Conservation (phyloP, 1,140 invertebrate species). For the Fopius arisanus region DNA sequence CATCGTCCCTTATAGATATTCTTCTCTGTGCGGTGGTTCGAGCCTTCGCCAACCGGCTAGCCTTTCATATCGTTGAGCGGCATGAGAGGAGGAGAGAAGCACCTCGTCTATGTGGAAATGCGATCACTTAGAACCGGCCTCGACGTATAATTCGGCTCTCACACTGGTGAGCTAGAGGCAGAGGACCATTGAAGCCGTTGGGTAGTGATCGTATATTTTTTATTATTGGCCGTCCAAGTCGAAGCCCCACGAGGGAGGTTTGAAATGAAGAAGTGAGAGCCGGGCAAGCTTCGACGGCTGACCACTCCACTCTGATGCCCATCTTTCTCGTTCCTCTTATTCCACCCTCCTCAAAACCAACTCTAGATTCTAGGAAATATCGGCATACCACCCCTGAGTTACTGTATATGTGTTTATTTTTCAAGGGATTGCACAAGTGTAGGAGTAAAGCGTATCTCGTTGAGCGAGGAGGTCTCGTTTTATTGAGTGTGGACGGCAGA, state of each 20-base stretch:
- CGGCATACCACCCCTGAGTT: slow-evolving; percentile 13
- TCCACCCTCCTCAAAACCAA: background rate
- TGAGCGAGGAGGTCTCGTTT: slow-evolving; percentile 50
- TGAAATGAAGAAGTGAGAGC: slow-evolving; percentile 20
- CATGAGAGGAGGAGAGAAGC: slow-evolving; percentile 24
- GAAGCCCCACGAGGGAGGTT: slow-evolving; percentile 32
- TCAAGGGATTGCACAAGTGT: slow-evolving; percentile 37
- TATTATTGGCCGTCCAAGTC: slow-evolving; percentile 56
- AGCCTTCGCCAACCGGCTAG: slow-evolving; percentile 28
- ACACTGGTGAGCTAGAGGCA: slow-evolving; percentile 29
- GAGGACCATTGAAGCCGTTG: slow-evolving; percentile 42
- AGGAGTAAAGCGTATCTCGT: slow-evolving; percentile 33
- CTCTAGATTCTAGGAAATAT: background rate
- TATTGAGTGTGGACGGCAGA: slow-evolving; percentile 58
- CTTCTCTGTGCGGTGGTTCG: slow-evolving; percentile 28
- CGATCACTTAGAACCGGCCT: slow-evolving; percentile 61
- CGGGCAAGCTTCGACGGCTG: slow-evolving; percentile 49
- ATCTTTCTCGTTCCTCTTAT: slow-evolving; percentile 32
- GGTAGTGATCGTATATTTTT: slow-evolving; percentile 57
- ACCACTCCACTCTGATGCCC: slow-evolving; percentile 55
- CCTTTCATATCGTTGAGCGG: slow-evolving; percentile 51
- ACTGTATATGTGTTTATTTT: slow-evolving; percentile 32
- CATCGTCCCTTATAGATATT: background rate
- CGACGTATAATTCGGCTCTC: slow-evolving; percentile 57
- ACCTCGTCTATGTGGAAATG: slow-evolving; percentile 66